Evolutionary conservation across 2,888 invertebrate species (phyloP), one percentile per base, ranked within the genome.

Genomic region (Cryptocephalus moraei): DNA sequence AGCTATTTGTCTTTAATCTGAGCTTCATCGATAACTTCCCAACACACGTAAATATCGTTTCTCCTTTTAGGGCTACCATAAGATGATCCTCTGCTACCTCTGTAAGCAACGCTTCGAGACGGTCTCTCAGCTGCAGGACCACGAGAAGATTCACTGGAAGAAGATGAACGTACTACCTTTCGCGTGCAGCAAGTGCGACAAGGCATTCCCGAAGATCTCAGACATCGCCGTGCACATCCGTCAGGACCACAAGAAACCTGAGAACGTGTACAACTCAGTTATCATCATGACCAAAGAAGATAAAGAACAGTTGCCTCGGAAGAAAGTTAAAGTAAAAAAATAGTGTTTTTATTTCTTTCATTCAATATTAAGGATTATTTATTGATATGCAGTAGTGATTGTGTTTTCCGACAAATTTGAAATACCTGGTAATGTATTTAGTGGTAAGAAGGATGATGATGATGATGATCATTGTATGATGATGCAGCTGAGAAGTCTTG

Each of bases 151-250:
- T 36, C 55, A 62, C 40, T 56, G 56, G 32, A 55, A 60, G 43
- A 60, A 60, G 42, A 56, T 56, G 6, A 56, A 61, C 44, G 52
- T 61, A 8, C 53, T 61, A 33, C 59, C 61, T 8, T 67, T 63
- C 49, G 67, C 67, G 12, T 67, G 67, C 50, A 67, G 64, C 49
- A 67, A 63, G 49, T 67, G 67, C 46, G 62, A 65, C 52, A 62
- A 59, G 41, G 63, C 62, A 1, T 67, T 66, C 53, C 56, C 61
- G 1, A 60, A 58, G 46, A 66, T 65, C n/a, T 53, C 58, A 14
- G 64, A 65, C 41, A 59, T 67, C 6, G 61, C 62, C 14, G 48
- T 54, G 6, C 67, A 67, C 49, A 54, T 67, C 45, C 51, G 63
- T 39, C 51, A 48, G 39, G 60, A 56, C 32, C 67, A 67, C 52